phyloP scores from a whole-genome alignment of 2,888 invertebrate genomes.

The Pseudococcus longispinus region DNA sequence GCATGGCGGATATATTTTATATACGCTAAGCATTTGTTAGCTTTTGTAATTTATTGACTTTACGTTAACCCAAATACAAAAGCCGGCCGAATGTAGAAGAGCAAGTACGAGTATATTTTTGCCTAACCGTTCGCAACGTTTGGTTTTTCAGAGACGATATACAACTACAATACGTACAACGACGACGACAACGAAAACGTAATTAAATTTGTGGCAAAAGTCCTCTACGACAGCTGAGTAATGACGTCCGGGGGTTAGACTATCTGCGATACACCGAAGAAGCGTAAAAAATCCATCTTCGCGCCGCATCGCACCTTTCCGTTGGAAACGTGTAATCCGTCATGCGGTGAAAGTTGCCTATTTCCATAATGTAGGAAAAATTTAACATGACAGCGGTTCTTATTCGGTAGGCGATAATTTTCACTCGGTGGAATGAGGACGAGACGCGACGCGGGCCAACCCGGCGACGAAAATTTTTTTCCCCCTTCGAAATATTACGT shows the following conservation, averaged over 20 bases:
- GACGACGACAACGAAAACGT: background rate
- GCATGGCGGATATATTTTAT: background rate
- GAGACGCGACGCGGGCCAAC: no score
- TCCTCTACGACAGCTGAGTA: slow-evolving; percentile 16
- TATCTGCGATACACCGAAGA: background rate
- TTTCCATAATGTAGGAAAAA: slow-evolving; percentile 24
- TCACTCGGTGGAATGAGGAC: background rate
- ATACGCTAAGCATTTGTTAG: slow-evolving; percentile 13
- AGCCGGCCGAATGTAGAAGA: background rate
- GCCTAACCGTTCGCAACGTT: no score
- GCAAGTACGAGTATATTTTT: background rate
- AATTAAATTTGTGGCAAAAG: slow-evolving; percentile 13
- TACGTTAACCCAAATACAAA: slow-evolving; percentile 1
- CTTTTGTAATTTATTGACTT: slow-evolving; percentile 31
- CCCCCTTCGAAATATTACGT: no score
- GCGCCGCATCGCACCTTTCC: background rate
- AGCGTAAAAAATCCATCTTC: background rate
- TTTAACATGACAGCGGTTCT: background rate
- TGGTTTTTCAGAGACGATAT: background rate
- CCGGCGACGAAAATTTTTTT: background rate
- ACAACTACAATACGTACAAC: background rate
- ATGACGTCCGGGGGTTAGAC: slow-evolving; percentile 30
- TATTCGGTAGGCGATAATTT: background rate
- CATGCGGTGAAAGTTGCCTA: slow-evolving; percentile 22
- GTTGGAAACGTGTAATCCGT: slow-evolving; percentile 1